These are phyloP conservation scores for Argyrosomus regius DNA, from an alignment of 2,797 vertebrate species.

Conservation along the genomic window DNA sequence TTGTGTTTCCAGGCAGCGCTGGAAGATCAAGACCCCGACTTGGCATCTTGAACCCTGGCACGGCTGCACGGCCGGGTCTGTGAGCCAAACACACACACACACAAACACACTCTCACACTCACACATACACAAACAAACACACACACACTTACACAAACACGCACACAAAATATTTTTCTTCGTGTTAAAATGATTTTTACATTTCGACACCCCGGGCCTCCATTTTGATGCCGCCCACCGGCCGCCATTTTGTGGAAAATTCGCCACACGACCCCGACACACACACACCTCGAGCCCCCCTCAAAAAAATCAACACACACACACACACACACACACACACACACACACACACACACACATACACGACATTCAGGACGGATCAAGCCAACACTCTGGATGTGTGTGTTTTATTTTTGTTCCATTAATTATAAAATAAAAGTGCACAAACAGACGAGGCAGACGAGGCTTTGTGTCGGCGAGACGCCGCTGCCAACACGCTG, in stretches of 20 bases:
- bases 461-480: conserved; percentile 54
- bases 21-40: conserved; percentile 62
- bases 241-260: conserved; percentile 78
- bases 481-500: conserved; percentile 67
- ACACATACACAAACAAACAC: conserved; percentile 25
- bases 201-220: conserved; percentile 48
- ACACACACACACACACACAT: conserved; percentile 7
- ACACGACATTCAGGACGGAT: not conserved
- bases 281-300: not conserved
- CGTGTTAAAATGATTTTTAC: not conserved
- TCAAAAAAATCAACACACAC: not conserved
- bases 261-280: not conserved
- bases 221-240: conserved; percentile 73
- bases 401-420: conserved; percentile 35
- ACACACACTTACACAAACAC: not conserved
- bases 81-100: conserved; percentile 37
- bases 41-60: conserved; percentile 75
- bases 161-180: not conserved
- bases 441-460: conserved; percentile 49
- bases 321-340: not conserved
- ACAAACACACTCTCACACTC: conserved; percentile 29
- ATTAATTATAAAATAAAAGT: conserved; percentile 73
- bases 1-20: conserved; percentile 48
- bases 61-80: not conserved
- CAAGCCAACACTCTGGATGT: not conserved